Evolutionary conservation across 2,113 vertebrate species (phyloP), one percentile per base, ranked within the genome.

Genomic region (Tyto alba): DNA sequence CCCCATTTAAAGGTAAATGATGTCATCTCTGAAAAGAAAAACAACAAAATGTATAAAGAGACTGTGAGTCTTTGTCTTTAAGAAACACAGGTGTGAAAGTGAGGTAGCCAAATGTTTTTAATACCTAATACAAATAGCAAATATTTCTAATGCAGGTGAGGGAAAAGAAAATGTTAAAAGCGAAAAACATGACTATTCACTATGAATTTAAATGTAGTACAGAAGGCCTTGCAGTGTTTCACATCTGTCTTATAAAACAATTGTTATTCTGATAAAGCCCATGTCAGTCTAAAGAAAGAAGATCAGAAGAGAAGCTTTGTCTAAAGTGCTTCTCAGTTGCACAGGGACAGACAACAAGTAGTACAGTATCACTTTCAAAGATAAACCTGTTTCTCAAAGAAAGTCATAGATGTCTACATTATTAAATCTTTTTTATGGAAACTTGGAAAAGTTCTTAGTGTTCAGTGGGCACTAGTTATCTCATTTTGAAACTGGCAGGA

Each of bases 1-100:
- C 60, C 19, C 59, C 91, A 89, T 84, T 82, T 94, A 75, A 94
- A 95, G 76, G 47, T 43, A 87, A 94, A 85, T 87, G 50, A 60
- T 73, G 48, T 95, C 93, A 75, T 94, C 48, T 93, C 45, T 68
- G 45, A 66, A 91, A 82, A 81, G 20, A 56, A 89, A 62, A 52
- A 85, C 43, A 85, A 23, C 7, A 74, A 64, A 92, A 52, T 13
- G 27, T 10, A 55, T 41, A 87, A 76, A 76, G 83, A 87, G 12
- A 73, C 45, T 92, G 9, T 38, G 62, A 78, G 29, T 45, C 69
- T 21, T 57, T 79, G 2, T 72, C 38, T 68, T 91, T 57, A 68
- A 72, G n/a, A 79, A 72, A 74, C 30, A 56, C 21, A 53, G 26
- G 34, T 66, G 15, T 52, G n/a, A 79, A 57, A n/a, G 40, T 89